Evolutionary conservation across 2,888 invertebrate species (phyloP).

Genomic region (Caenorhabditis imperialis): DNA sequence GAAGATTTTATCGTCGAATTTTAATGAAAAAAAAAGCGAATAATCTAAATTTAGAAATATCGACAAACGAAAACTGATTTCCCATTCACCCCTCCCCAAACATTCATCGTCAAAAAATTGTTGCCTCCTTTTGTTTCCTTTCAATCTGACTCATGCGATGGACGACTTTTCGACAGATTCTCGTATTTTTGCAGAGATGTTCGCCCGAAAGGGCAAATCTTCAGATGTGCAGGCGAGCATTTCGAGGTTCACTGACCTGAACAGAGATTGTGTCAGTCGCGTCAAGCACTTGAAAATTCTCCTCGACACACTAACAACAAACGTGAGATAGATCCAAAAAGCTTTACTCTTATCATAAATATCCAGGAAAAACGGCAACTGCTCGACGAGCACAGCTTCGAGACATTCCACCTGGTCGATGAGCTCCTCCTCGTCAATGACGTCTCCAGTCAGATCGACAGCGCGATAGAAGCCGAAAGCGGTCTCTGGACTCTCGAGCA

Average conservation of each 20-base stretch:
- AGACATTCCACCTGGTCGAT: constrained; percentile 76
- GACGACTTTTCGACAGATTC: no score
- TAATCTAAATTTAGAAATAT: no score
- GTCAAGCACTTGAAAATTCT: constrained; percentile 69
- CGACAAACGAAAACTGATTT: background rate
- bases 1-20: no score
- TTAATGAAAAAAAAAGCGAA: no score
- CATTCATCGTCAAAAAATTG: no score
- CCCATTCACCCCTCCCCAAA: no score
- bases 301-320: constrained; percentile 64
- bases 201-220: constrained; percentile 72
- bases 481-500: constrained; percentile 77
- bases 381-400: constrained; percentile 75
- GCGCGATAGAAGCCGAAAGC: constrained; percentile 73
- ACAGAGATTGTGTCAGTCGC: constrained; percentile 65
- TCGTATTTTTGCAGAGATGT: constrained; percentile 24
- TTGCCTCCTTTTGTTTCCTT: background rate
- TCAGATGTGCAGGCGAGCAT: constrained; percentile 70
- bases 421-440: constrained; percentile 73
- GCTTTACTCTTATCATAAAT: constrained; percentile 11
- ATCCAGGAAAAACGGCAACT: constrained; percentile 75
- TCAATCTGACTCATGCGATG: no score
- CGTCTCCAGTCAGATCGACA: constrained; percentile 64
- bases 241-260: constrained; percentile 71
- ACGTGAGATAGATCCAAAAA: constrained; percentile 42